Conservation (phyloP, 2,113 vertebrate species). For the mouse (Mus musculus) region GRCm39 chr13:38613501-38614000, state of each 20-base stretch:
- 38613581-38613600: slow-evolving; percentile 73
- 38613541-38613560: slow-evolving; percentile 67
- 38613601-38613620: slow-evolving; percentile 53
- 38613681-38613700: slow-evolving; percentile 76
- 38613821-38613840: slow-evolving; percentile 78
- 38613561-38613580: slow-evolving; percentile 52
- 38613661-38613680: slow-evolving; percentile 76
- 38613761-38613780: slow-evolving; percentile 68
- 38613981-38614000: slow-evolving; percentile 65
- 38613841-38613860: slow-evolving; percentile 72
- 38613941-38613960: slow-evolving; percentile 62
- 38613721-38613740: slow-evolving; percentile 82
- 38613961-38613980: slow-evolving; percentile 63
- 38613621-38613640: slow-evolving; percentile 71
- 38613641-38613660: slow-evolving; percentile 72
- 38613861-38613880: slow-evolving; percentile 82
- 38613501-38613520: slow-evolving; percentile 74
- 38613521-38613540: slow-evolving; percentile 66
- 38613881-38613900: slow-evolving; percentile 83
- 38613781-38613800: slow-evolving; percentile 79
- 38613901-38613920: slow-evolving; percentile 80
- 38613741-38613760: slow-evolving; percentile 77
- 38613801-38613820: slow-evolving; percentile 76
- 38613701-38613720: slow-evolving; percentile 75
- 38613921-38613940: slow-evolving; percentile 67